Conservation (phyloP, 1,140 invertebrate species). For the Agrypnia vestita region DNA sequence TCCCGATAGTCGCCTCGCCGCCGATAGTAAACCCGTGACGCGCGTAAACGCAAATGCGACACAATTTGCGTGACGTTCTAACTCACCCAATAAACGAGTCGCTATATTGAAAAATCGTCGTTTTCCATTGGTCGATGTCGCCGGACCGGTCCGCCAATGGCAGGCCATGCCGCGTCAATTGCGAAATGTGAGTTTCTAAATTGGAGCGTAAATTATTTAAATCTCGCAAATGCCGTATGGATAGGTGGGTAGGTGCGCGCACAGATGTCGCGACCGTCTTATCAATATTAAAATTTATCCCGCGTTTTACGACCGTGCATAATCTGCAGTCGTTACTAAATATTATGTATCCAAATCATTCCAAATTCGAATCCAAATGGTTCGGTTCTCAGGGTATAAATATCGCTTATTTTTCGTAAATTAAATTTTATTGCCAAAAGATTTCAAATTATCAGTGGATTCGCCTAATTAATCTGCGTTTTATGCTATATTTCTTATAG, state of each 20-base stretch:
- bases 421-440: conserved; percentile 40
- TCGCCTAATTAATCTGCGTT: conserved; percentile 35
- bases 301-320: conserved; percentile 29
- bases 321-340: conserved; percentile 26
- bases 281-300: conserved; percentile 29
- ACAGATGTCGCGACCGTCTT: conserved; percentile 9
- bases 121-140: conserved; percentile 44
- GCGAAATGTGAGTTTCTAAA: conserved; percentile 53
- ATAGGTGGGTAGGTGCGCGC: background rate
- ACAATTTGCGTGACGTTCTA: conserved; percentile 28
- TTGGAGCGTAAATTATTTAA: conserved; percentile 50
- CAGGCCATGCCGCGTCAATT: conserved; percentile 34
- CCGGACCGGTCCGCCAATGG: conserved; percentile 45
- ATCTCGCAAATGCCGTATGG: conserved; percentile 21
- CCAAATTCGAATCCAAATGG: conserved; percentile 41
- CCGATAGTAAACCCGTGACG: no score
- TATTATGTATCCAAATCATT: conserved; percentile 38
- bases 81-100: conserved; percentile 29
- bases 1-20: no score
- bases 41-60: background rate
- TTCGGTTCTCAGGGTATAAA: conserved; percentile 27
- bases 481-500: background rate
- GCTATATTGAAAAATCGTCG: conserved; percentile 40
- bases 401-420: conserved; percentile 30
- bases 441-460: conserved; percentile 6